phyloP scores from a whole-genome alignment of 2,113 vertebrate species.

The Chamaetylas fuelleborni region DNA sequence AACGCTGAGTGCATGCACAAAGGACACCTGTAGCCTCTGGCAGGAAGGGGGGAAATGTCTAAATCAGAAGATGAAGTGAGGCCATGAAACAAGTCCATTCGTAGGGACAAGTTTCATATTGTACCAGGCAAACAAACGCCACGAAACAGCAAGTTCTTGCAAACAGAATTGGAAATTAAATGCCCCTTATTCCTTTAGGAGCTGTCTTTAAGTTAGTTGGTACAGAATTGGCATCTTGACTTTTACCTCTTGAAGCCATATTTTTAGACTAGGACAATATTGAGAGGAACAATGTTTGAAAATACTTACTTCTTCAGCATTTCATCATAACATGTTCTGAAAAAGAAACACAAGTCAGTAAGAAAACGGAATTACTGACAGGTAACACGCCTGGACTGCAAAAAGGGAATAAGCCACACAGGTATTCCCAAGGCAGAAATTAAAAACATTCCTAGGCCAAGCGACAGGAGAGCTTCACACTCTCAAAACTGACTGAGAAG shows the following conservation, averaged over 20 bases:
- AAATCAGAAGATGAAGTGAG: background rate
- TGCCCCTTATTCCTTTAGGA: background rate
- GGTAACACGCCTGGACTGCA: background rate
- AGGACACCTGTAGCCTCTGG: constrained; percentile 90
- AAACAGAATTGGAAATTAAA: background rate
- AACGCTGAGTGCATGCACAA: constrained; percentile 90
- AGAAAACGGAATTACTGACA: background rate
- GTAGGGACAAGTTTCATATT: background rate
- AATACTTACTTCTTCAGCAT: constrained; percentile 82
- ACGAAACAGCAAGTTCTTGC: background rate
- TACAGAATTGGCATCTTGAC: rapidly evolving
- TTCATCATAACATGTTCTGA: constrained; percentile 89
- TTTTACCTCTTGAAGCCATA: background rate
- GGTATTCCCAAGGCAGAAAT: background rate
- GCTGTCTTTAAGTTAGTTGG: background rate
- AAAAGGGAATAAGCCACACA: background rate
- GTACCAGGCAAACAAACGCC: background rate
- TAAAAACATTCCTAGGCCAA: background rate
- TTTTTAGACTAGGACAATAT: background rate
- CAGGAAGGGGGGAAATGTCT: background rate
- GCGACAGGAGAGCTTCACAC: background rate
- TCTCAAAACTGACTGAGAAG: background rate
- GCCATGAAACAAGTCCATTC: background rate
- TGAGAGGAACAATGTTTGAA: background rate
- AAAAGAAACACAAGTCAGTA: constrained; percentile 46